Percentiles rank a stretch among this genome's conserved stretches.
Conservation (phyloP, 2,888 invertebrate species). For the Nomada ferruginata region DNA sequence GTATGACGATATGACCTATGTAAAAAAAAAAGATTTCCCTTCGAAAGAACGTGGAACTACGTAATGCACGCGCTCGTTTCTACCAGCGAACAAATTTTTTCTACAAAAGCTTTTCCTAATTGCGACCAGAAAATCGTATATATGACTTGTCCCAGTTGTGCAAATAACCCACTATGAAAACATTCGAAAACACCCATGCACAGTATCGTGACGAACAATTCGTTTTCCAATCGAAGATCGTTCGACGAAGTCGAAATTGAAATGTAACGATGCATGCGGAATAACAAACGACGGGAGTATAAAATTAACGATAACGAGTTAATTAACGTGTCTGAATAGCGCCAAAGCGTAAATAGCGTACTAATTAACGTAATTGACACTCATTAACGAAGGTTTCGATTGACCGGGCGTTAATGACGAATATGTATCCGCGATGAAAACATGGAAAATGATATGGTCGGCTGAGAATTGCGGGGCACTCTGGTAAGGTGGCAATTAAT, state of each 20-base stretch:
- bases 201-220: background rate
- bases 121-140: too few relatives aligned
- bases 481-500: constrained; percentile 19
- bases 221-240: background rate
- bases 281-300: background rate
- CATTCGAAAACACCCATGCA: background rate
- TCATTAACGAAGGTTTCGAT: constrained; percentile 29
- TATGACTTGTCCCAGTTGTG: too few relatives aligned
- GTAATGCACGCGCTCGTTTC: too few relatives aligned
- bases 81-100: too few relatives aligned
- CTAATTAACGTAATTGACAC: constrained; percentile 41
- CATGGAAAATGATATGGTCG: background rate
- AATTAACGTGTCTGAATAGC: constrained; percentile 34
- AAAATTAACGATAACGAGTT: constrained; percentile 33
- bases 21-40: too few relatives aligned
- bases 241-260: background rate
- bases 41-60: too few relatives aligned
- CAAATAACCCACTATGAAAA: too few relatives aligned
- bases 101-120: too few relatives aligned
- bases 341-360: background rate
- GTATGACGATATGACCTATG: too few relatives aligned
- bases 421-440: constrained; percentile 16
- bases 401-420: constrained; percentile 22
- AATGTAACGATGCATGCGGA: background rate
- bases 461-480: background rate